Evolutionary conservation across 1,140 invertebrate genomes (phyloP).

Genomic region (Cherax destructor): DNA sequence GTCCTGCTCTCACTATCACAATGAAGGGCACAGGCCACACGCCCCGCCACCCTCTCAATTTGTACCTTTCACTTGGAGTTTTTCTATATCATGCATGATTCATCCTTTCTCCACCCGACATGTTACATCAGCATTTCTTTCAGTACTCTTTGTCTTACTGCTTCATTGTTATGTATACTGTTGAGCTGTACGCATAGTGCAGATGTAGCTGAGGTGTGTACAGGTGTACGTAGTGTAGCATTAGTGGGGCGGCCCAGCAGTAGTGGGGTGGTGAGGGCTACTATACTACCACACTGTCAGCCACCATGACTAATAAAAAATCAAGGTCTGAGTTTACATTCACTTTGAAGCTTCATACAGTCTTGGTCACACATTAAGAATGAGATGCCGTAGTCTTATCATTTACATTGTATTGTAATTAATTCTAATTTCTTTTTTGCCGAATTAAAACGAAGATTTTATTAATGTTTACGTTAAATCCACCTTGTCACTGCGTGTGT

Average conservation of each 20-base stretch:
- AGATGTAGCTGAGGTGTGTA: background rate
- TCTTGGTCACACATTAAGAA: background rate
- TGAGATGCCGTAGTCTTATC: background rate
- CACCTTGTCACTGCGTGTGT: no score
- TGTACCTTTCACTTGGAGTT: slow-evolving; percentile 48
- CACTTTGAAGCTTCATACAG: background rate
- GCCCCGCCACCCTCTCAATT: background rate
- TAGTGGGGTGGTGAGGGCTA: background rate
- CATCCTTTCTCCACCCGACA: slow-evolving; percentile 20
- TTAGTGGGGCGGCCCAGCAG: background rate
- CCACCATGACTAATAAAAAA: background rate
- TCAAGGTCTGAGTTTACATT: slow-evolving; percentile 17
- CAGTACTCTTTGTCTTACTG: background rate
- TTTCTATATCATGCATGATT: slow-evolving; percentile 15
- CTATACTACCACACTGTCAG: no score
- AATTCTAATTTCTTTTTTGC: no score
- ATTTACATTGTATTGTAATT: background rate
- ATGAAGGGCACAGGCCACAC: background rate
- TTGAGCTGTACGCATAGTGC: background rate
- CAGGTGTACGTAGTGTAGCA: background rate
- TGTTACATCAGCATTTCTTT: background rate
- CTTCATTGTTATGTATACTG: background rate
- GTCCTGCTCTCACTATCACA: background rate
- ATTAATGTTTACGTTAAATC: no score
- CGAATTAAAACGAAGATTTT: no score